phyloP scores from a whole-genome alignment of 1,140 invertebrate genomes.

The Cydia strobilella region DNA sequence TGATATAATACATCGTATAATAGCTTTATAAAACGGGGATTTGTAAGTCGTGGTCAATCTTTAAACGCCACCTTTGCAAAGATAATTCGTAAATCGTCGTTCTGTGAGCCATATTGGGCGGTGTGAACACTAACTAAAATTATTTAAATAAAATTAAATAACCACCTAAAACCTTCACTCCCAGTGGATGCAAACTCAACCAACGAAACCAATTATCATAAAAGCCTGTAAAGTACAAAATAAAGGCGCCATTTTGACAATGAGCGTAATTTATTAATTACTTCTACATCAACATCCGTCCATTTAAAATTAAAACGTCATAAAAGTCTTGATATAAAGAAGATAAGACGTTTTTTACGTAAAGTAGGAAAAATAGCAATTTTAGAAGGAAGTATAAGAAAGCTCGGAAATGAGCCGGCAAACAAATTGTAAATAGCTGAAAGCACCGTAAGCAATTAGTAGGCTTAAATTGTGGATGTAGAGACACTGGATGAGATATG shows the following conservation, averaged over 20 bases:
- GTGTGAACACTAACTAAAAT: not conserved
- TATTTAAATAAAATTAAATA: not conserved
- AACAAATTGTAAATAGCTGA: slow-evolving; percentile 26
- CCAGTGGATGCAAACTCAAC: not conserved
- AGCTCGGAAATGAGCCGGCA: slow-evolving; percentile 12
- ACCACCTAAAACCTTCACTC: not conserved
- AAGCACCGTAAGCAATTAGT: slow-evolving; percentile 24
- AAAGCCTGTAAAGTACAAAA: slow-evolving; percentile 6
- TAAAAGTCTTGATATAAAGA: not conserved
- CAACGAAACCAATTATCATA: slow-evolving; percentile 10
- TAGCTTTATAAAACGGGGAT: no score
- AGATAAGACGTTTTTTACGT: not conserved
- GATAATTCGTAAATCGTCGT: no score
- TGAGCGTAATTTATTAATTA: slow-evolving; percentile 16
- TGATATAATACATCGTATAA: no score
- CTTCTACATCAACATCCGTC: not conserved
- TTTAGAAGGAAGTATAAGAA: not conserved
- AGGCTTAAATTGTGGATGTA: slow-evolving; percentile 20
- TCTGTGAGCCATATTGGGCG: no score
- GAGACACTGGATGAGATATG: not conserved
- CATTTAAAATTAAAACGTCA: not conserved
- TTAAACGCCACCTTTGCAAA: no score
- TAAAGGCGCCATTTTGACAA: not conserved
- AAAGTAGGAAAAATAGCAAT: not conserved
- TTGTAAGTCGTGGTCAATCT: no score